Evolutionary conservation across 2,797 vertebrate species (phyloP).

Genomic region (Hoplostethus mediterraneus): DNA sequence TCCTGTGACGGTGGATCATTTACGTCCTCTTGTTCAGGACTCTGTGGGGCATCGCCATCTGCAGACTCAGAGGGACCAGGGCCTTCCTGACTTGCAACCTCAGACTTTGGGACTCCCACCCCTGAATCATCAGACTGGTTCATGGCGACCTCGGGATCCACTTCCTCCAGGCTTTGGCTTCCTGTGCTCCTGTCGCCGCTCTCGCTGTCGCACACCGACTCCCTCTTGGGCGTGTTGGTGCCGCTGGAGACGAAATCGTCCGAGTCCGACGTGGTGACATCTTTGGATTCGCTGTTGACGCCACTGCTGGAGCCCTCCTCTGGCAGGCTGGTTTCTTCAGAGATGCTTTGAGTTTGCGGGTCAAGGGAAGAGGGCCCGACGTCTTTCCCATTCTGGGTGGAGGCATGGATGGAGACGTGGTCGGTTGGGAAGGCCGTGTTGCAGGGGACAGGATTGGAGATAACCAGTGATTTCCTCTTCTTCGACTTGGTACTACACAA

Average conservation of each 20-base stretch:
- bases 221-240: constrained; percentile 66
- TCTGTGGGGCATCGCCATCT: constrained; percentile 30
- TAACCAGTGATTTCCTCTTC: constrained; percentile 89
- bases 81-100: constrained; percentile 48
- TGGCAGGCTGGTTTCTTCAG: constrained; percentile 35
- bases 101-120: constrained; percentile 46
- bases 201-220: constrained; percentile 69
- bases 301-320: constrained; percentile 24
- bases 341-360: constrained; percentile 13
- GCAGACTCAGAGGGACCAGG: constrained; percentile 34
- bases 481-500: constrained; percentile 76
- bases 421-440: constrained; percentile 82
- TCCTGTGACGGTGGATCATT: constrained; percentile 28
- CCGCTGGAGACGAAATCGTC: constrained; percentile 74
- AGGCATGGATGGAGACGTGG: constrained; percentile 68
- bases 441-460: constrained; percentile 91
- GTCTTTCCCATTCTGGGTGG: constrained; percentile 62
- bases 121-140: constrained; percentile 62
- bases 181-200: constrained; percentile 37
- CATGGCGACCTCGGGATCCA: not conserved
- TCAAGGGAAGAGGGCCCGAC: constrained; percentile 16
- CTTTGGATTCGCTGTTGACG: constrained; percentile 43
- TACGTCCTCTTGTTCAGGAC: constrained; percentile 32
- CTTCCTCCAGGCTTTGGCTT: constrained; percentile 43
- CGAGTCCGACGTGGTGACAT: constrained; percentile 68